A percentile compares a stretch with the other conserved stretches of the same genome.
Conservation (phyloP, 1,140 invertebrate genomes). For the Neodiprion pinetum region DNA sequence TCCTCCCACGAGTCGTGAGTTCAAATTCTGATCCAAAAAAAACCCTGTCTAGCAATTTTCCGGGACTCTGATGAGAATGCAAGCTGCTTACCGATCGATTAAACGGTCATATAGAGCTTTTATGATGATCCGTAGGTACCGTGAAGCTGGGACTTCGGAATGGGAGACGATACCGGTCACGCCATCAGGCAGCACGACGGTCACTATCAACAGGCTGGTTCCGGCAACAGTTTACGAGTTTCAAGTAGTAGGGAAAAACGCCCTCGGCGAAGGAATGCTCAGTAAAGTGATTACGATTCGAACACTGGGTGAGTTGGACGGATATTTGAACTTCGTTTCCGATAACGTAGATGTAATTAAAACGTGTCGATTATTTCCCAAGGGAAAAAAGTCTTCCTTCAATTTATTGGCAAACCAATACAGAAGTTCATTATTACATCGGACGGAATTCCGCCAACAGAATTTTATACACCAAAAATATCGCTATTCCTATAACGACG, state of each 20-base stretch:
- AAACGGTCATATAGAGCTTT: too few species aligned
- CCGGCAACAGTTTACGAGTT: conserved; percentile 95
- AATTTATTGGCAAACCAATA: not conserved
- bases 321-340: conserved; percentile 10
- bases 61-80: too few species aligned
- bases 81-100: too few species aligned
- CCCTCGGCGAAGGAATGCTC: conserved; percentile 92
- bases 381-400: not conserved
- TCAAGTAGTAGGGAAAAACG: conserved; percentile 94
- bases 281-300: conserved; percentile 89
- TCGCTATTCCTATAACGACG: too few species aligned
- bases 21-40: too few species aligned
- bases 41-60: too few species aligned
- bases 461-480: too few species aligned
- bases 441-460: not conserved
- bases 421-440: not conserved
- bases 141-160: conserved; percentile 80
- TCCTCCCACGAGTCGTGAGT: too few species aligned
- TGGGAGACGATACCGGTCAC: conserved; percentile 95
- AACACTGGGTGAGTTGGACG: conserved; percentile 83
- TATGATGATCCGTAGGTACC: conserved; percentile 66
- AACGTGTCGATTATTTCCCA: not conserved
- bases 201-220: conserved; percentile 89
- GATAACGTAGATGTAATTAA: conserved; percentile 15
- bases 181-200: conserved; percentile 85